phyloP scores from a whole-genome alignment of 2,888 invertebrate species.

The Spialia ferax region DNA sequence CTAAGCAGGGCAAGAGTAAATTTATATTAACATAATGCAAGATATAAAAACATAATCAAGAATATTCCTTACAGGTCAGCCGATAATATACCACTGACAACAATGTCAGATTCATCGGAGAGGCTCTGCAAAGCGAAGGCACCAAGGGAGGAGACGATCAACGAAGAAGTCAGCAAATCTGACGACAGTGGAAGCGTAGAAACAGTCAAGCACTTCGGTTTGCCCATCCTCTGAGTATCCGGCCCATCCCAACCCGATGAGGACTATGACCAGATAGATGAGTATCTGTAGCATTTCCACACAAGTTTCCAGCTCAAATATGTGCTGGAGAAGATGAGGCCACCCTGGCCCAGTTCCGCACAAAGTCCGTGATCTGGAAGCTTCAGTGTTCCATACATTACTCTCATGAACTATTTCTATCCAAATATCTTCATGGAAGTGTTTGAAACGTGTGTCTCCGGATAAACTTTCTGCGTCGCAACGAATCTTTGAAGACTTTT shows the following conservation, averaged over 20 bases:
- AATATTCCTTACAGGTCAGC: conserved; percentile 71
- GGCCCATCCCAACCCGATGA: conserved; percentile 93
- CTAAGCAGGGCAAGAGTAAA: too few relatives aligned
- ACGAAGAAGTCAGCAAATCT: conserved; percentile 77
- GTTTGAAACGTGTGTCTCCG: conserved; percentile 46
- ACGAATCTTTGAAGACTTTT: conserved; percentile 65
- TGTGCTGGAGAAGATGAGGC: conserved; percentile 80
- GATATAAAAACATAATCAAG: background rate
- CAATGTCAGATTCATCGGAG: conserved; percentile 82
- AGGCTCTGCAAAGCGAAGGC: conserved; percentile 77
- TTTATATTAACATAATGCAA: too few relatives aligned
- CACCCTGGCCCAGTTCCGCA: conserved; percentile 76
- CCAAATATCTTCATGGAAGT: conserved; percentile 35
- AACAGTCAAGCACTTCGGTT: conserved; percentile 88
- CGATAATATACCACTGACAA: conserved; percentile 80
- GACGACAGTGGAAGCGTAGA: conserved; percentile 81
- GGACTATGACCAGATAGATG: conserved; percentile 87
- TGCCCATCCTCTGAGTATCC: conserved; percentile 92
- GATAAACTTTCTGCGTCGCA: conserved; percentile 54
- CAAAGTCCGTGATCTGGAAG: conserved; percentile 70
- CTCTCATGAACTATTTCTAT: conserved; percentile 47
- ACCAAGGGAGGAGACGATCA: conserved; percentile 77
- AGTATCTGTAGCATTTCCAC: conserved; percentile 88
- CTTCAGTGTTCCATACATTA: conserved; percentile 52
- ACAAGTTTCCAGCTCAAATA: conserved; percentile 83